phyloP scores from a whole-genome alignment of 2,113 vertebrate species.

The human region DNA sequence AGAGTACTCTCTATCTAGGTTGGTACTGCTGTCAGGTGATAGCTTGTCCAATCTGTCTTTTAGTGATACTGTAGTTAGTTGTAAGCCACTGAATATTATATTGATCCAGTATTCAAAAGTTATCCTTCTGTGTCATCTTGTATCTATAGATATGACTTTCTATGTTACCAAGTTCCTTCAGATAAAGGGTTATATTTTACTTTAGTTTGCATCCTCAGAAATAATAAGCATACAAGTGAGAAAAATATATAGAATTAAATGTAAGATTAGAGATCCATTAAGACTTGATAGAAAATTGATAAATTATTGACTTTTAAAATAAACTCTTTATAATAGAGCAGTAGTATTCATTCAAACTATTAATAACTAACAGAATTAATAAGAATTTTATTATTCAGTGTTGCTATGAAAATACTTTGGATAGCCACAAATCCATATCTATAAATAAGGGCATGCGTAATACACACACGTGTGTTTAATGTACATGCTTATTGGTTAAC shows the following conservation, averaged over 20 bases:
- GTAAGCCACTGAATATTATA: rapidly evolving
- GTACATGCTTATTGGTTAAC: rapidly evolving
- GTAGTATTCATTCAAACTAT: neutral
- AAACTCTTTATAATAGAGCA: neutral
- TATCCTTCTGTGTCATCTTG: neutral
- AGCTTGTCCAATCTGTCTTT: rapidly evolving
- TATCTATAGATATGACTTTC: rapidly evolving
- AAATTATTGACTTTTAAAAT: neutral
- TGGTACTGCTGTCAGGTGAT: neutral
- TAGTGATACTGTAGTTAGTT: too few relatives aligned
- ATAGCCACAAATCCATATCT: too few relatives aligned
- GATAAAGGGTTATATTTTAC: neutral
- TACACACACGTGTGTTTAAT: neutral
- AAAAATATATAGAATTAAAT: neutral
- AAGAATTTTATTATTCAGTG: neutral
- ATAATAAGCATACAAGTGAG: neutral
- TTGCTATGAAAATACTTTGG: neutral
- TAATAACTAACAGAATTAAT: neutral
- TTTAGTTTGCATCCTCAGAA: neutral
- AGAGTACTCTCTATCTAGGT: rapidly evolving
- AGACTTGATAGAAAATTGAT: neutral
- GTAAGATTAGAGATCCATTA: neutral
- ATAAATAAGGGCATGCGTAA: rapidly evolving
- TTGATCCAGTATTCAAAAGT: rapidly evolving
- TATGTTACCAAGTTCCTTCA: neutral